Percentiles rank a stretch among this genome's conserved stretches.
These are phyloP conservation scores for Cremastinae sp. DNA, from an alignment of 2,888 invertebrate species.

Conservation along the genomic window DNA sequence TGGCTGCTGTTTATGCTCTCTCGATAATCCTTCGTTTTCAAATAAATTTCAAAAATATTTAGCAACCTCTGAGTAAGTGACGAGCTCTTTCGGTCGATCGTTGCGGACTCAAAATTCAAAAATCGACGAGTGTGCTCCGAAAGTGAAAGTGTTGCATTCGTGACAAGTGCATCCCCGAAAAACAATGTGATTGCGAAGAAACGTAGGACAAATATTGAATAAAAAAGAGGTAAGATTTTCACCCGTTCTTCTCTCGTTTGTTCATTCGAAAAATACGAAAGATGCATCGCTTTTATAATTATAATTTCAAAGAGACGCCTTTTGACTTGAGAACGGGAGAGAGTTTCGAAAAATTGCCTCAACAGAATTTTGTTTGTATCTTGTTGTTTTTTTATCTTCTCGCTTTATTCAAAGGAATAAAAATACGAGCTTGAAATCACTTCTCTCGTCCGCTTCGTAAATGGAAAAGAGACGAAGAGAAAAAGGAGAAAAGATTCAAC, in stretches of 20 bases:
- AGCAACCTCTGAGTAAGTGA: too few species aligned
- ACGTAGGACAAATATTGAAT: slow-evolving; percentile 42
- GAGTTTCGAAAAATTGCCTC: slow-evolving; percentile 15
- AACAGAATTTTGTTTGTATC: slow-evolving; percentile 19
- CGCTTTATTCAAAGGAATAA: not conserved
- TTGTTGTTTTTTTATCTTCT: not conserved
- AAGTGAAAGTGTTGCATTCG: slow-evolving; percentile 58
- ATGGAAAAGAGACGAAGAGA: slow-evolving; percentile 10
- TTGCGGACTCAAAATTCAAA: not conserved
- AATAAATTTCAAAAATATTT: not conserved
- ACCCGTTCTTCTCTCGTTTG: not conserved
- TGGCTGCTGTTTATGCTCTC: slow-evolving; percentile 39
- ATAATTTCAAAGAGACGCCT: slow-evolving; percentile 8
- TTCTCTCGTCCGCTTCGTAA: slow-evolving; percentile 11
- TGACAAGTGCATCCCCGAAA: slow-evolving; percentile 61
- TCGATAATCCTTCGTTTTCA: slow-evolving; percentile 22
- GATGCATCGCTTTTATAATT: not conserved
- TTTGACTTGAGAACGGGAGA: slow-evolving; percentile 17
- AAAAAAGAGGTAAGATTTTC: slow-evolving; percentile 59
- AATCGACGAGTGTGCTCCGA: not conserved
- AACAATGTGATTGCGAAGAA: slow-evolving; percentile 68
- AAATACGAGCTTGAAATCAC: slow-evolving; percentile 36
- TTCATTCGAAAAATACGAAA: not conserved
- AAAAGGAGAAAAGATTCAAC: slow-evolving; percentile 44
- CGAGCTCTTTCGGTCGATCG: too few species aligned